Percentiles rank a stretch among this genome's conserved stretches.
Conservation (phyloP, 1,140 invertebrate species). For the Drosophila lini region DNA sequence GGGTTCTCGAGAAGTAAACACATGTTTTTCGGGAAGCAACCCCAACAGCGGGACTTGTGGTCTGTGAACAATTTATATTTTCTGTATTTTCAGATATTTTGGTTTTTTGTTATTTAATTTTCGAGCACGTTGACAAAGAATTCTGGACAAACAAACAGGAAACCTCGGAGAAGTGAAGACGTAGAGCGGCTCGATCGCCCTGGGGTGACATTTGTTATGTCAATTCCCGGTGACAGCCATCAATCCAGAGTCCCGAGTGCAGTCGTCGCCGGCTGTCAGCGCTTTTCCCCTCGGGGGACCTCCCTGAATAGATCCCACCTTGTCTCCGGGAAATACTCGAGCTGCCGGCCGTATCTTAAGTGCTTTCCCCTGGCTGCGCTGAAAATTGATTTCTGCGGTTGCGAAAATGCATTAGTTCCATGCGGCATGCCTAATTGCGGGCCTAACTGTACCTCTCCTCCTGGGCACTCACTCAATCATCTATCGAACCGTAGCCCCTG, state of each 20-base stretch:
- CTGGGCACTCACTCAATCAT: constrained; percentile 59
- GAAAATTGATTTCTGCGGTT: constrained; percentile 70
- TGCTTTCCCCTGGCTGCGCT: constrained; percentile 54
- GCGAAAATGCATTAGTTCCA: constrained; percentile 67
- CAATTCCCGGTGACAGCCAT: constrained; percentile 77
- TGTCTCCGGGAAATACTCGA: constrained; percentile 51
- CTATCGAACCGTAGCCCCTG: constrained; percentile 44
- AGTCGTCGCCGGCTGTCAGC: constrained; percentile 60
- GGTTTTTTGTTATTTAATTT: constrained; percentile 39
- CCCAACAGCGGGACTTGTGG: constrained; percentile 40
- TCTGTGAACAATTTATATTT: constrained; percentile 33
- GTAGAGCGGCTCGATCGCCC: constrained; percentile 28
- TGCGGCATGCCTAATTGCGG: constrained; percentile 60
- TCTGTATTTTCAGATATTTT: constrained; percentile 34
- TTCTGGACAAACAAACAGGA: constrained; percentile 64
- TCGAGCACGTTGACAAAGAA: constrained; percentile 72
- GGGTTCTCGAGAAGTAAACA: constrained; percentile 59
- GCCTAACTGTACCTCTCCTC: constrained; percentile 40
- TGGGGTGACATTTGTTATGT: constrained; percentile 77
- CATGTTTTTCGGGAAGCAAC: constrained; percentile 54
- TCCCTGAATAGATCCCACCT: constrained; percentile 51
- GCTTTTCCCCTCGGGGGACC: constrained; percentile 35
- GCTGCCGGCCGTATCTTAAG: constrained; percentile 33
- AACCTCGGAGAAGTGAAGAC: constrained; percentile 36
- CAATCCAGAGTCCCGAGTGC: constrained; percentile 52